A percentile compares a stretch with the other conserved stretches of the same genome.
Evolutionary conservation across 1,140 invertebrate genomes (phyloP).

Genomic region (Bombus confusus): DNA sequence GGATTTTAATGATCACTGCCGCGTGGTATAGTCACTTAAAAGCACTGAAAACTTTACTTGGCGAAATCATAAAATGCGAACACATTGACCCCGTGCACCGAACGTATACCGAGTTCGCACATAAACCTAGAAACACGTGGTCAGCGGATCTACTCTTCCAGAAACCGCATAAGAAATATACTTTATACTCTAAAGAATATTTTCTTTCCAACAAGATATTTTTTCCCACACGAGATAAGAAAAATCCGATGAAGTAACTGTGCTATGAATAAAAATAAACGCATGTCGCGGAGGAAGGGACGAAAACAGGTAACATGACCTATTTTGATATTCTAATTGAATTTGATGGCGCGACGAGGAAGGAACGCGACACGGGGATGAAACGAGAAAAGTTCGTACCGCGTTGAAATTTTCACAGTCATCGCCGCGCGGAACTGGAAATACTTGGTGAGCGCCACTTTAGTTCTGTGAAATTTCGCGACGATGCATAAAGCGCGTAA

Average conservation of each 20-base stretch:
- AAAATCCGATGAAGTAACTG: not conserved
- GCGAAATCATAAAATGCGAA: not conserved
- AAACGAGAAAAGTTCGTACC: slow-evolving; percentile 64
- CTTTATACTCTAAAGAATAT: not conserved
- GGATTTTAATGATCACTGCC: not conserved
- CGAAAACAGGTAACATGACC: slow-evolving; percentile 2
- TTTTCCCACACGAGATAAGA: not conserved
- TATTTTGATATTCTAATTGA: slow-evolving; percentile 11
- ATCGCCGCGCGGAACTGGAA: slow-evolving; percentile 49
- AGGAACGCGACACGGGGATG: not conserved
- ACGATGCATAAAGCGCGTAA: not conserved
- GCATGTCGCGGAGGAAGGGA: not conserved
- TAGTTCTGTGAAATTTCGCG: not conserved
- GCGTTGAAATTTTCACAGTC: slow-evolving; percentile 79
- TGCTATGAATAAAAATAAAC: slow-evolving; percentile 22
- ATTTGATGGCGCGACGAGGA: not conserved
- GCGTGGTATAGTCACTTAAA: not conserved
- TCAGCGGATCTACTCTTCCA: not conserved
- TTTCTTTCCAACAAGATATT: not conserved
- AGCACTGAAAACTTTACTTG: not conserved
- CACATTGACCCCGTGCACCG: not conserved
- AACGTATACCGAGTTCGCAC: not conserved
- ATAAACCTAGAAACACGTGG: slow-evolving; percentile 17
- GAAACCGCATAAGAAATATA: not conserved
- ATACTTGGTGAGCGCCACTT: not conserved